Evolutionary conservation across 2,797 vertebrate species (phyloP).

Genomic region (Pantherophis vulpinus): DNA sequence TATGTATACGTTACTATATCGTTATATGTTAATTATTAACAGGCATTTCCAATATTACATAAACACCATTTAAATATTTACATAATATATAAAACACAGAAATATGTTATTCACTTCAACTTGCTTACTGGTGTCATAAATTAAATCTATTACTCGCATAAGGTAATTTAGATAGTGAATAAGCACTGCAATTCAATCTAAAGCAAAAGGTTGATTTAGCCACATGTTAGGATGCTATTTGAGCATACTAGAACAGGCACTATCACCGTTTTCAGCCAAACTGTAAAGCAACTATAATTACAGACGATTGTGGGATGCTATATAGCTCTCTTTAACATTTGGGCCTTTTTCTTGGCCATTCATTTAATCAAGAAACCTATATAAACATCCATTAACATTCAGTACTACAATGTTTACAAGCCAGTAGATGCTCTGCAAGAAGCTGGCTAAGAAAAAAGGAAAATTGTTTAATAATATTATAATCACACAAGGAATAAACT

Average conservation of each 20-base stretch:
- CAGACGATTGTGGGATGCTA: slow-evolving; percentile 56
- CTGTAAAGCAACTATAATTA: slow-evolving; percentile 63
- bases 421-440: slow-evolving; percentile 25
- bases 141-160: slow-evolving; percentile 36
- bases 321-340: slow-evolving; percentile 70
- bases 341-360: slow-evolving; percentile 29
- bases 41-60: background rate
- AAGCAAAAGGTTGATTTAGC: slow-evolving; percentile 36
- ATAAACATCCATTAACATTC: slow-evolving; percentile 29
- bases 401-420: slow-evolving; percentile 59
- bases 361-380: slow-evolving; percentile 40
- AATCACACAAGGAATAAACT: background rate
- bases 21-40: slow-evolving; percentile 21
- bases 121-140: slow-evolving; percentile 2
- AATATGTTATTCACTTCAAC: slow-evolving; percentile 24
- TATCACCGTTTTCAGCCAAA: slow-evolving; percentile 45
- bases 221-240: slow-evolving; percentile 56
- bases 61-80: slow-evolving; percentile 14
- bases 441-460: slow-evolving; percentile 27
- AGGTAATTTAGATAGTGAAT: slow-evolving; percentile 43
- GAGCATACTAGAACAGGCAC: slow-evolving; percentile 53
- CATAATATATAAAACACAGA: slow-evolving; percentile 7
- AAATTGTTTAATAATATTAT: background rate
- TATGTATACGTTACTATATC: background rate
- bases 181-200: slow-evolving; percentile 34